Conservation (phyloP, 2,888 invertebrate genomes). For the Pseudeuparius sepicola region DNA sequence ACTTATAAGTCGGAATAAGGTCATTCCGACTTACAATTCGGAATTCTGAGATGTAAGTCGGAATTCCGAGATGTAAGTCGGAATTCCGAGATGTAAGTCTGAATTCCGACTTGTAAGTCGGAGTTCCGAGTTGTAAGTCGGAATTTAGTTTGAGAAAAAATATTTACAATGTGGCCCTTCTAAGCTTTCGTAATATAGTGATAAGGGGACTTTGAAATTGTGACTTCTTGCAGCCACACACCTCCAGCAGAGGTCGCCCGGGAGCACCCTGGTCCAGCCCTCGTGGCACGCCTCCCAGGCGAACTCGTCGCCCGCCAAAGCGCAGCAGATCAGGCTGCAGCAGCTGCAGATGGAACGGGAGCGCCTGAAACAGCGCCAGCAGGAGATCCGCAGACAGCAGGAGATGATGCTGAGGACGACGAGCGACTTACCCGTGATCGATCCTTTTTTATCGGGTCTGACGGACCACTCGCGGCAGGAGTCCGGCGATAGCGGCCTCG, state of each 20-base stretch:
- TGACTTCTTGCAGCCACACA: conserved; percentile 47
- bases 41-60: too few species aligned
- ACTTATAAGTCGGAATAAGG: too few species aligned
- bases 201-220: too few species aligned
- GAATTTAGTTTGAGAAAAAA: too few species aligned
- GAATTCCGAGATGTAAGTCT: too few species aligned
- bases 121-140: too few species aligned
- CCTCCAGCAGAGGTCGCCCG: conserved; percentile 40
- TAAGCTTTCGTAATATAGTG: too few species aligned
- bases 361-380: conserved; percentile 77
- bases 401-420: conserved; percentile 61
- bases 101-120: too few species aligned
- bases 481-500: conserved; percentile 89
- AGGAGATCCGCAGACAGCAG: conserved; percentile 81
- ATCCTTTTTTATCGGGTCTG: conserved; percentile 71
- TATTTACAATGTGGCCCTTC: too few species aligned
- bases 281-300: conserved; percentile 37
- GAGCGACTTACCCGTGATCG: conserved; percentile 56
- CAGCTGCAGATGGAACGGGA: conserved; percentile 83
- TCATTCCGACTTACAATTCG: too few species aligned
- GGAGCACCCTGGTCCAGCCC: conserved; percentile 24
- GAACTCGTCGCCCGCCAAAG: conserved; percentile 53
- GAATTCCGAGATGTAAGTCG: too few species aligned
- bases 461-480: conserved; percentile 90
- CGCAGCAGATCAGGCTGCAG: conserved; percentile 69